phyloP scores from a whole-genome alignment of 1,140 invertebrate species.

The Littorina saxatilis region DNA sequence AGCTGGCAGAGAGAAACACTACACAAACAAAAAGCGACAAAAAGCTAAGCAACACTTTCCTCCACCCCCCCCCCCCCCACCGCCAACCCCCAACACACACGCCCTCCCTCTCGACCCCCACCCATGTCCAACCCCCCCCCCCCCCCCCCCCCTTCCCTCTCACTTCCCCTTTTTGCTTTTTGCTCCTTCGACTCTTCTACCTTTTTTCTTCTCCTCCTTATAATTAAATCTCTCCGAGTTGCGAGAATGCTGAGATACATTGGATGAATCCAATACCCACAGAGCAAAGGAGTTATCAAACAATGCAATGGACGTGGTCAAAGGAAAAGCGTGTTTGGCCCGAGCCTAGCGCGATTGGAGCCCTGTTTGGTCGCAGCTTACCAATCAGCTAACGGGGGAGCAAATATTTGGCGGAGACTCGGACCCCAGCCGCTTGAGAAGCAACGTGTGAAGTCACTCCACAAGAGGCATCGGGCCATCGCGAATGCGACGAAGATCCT shows the following conservation, averaged over 20 bases:
- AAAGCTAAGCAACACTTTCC: no score
- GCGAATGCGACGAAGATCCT: no score
- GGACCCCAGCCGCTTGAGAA: background rate
- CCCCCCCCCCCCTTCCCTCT: background rate
- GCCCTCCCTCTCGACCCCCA: background rate
- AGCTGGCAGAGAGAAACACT: no score
- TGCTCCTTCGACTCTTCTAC: background rate
- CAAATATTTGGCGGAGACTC: slow-evolving; percentile 29
- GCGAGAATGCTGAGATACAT: background rate
- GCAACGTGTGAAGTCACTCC: background rate
- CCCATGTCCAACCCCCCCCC: background rate
- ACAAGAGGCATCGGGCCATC: background rate
- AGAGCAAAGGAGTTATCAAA: slow-evolving; percentile 10
- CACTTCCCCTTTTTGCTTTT: background rate
- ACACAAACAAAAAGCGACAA: no score
- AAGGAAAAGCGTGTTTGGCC: slow-evolving; percentile 18
- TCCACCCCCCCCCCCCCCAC: no score
- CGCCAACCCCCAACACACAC: background rate
- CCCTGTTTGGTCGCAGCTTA: slow-evolving; percentile 27
- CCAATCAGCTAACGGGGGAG: background rate
- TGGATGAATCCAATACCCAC: slow-evolving; percentile 7
- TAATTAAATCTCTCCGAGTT: slow-evolving; percentile 23
- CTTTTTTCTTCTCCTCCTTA: background rate
- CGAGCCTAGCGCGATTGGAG: slow-evolving; percentile 11
- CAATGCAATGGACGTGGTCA: background rate